Evolutionary conservation across 2,888 invertebrate species (phyloP), one percentile per base, ranked within the genome.

Genomic region (Tipula unca): DNA sequence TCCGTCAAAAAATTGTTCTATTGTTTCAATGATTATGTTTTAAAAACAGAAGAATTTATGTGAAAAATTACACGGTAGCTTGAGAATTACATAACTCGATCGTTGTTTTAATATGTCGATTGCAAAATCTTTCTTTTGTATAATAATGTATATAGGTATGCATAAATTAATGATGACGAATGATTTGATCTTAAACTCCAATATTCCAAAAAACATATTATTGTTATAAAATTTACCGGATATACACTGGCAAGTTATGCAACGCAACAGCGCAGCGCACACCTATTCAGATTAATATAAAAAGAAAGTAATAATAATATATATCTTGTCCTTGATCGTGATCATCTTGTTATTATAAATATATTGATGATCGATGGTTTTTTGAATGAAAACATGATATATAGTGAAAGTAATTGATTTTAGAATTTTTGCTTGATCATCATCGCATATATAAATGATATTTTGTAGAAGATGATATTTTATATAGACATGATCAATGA

Each of bases 341-440:
- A 69, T 69, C 69, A 69, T 69, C 69, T 69, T 69, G 69, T 69
- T 69, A 69, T 69, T 69, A 69, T 69, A 69, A 69, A 25, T 69
- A 32, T 1, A 32, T 32, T 69, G 69, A 69, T 69, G 69, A 69
- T 69, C 69, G 20, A 69, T 69, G 69, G 25, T 69, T 25, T 69
- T 69, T 69, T 25, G 25, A 10, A 25, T 10, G 25, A 25, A 69
- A 69, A 69, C 69, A 69, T 69, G 69, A 69, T 69, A 13, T 69
- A 69, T 25, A 10, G 69, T 69, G 69, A 69, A 69, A 69, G 69
- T 69, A 8, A 69, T 69, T 54, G 17, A 25, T 25, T 25, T 69
- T 5, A 54, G 48, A 54, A 54, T 17, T 48, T 69, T 25, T 69
- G 69, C 20, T 69, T 13, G 69, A 25, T 69, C 69, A 69, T 69